These are phyloP conservation scores for Podocnemis expansa DNA, from an alignment of 2,113 vertebrate species.

Conservation along the genomic window DNA sequence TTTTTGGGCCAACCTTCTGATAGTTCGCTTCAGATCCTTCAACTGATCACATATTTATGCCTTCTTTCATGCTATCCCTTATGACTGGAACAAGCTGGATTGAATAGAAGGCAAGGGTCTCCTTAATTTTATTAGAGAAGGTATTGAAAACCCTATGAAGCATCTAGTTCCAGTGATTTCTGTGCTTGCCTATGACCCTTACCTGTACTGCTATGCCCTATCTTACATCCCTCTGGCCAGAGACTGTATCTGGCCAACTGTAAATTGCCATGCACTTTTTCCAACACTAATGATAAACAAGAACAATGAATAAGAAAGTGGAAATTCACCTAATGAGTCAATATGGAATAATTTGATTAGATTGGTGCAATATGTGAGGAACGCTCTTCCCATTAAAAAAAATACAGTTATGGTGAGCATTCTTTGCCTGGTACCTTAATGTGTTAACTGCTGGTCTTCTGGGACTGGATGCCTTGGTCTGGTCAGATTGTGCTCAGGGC, in stretches of 20 bases:
- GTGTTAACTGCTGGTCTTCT: fast-evolving
- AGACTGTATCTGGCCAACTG: neutral
- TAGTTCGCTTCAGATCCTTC: neutral
- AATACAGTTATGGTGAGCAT: neutral
- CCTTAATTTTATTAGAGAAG: neutral
- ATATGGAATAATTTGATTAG: neutral
- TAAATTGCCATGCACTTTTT: neutral
- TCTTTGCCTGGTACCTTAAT: neutral
- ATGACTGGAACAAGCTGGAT: neutral
- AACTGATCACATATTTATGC: neutral
- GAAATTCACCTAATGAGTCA: neutral
- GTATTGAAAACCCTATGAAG: neutral
- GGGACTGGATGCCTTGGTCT: fast-evolving
- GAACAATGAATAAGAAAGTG: neutral
- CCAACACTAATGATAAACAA: neutral
- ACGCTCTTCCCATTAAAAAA: neutral
- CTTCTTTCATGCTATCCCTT: neutral
- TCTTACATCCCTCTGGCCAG: fast-evolving
- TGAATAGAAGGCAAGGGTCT: neutral
- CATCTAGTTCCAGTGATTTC: neutral
- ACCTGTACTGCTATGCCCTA: neutral
- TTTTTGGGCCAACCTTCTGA: neutral
- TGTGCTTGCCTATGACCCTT: neutral
- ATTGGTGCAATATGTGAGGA: neutral
- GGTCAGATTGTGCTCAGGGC: neutral